phyloP scores from a whole-genome alignment of 1,140 invertebrate species.

The Limonius californicus region DNA sequence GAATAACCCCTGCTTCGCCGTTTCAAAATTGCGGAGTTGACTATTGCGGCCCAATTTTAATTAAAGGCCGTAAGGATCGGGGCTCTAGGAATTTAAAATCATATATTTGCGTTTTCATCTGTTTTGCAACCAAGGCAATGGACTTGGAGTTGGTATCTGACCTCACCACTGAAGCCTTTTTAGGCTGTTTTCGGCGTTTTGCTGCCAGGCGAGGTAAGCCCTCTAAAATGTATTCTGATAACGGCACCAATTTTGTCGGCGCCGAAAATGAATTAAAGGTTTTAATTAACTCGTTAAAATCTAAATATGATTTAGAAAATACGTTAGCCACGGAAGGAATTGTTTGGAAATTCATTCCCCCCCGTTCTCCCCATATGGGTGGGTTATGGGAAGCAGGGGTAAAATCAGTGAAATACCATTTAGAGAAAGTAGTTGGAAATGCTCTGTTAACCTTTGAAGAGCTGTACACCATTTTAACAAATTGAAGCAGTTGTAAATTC shows the following conservation, averaged over 20 bases:
- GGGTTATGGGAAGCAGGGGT: background rate
- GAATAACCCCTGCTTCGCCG: slow-evolving; percentile 18
- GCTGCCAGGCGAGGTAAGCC: background rate
- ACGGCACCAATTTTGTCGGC: background rate
- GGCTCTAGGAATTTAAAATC: slow-evolving; percentile 27
- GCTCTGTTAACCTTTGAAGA: background rate
- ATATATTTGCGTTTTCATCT: slow-evolving; percentile 17
- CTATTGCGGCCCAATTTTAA: slow-evolving; percentile 33
- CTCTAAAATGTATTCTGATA: background rate
- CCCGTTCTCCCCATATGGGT: background rate
- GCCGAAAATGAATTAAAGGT: too few species aligned
- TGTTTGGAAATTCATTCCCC: background rate
- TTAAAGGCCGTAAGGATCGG: slow-evolving; percentile 25
- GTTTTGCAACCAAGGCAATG: slow-evolving; percentile 27
- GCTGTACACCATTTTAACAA: background rate
- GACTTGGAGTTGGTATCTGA: slow-evolving; percentile 38
- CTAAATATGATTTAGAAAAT: too few species aligned
- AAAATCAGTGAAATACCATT: background rate
- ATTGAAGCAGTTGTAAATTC: background rate
- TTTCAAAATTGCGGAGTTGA: slow-evolving; percentile 29
- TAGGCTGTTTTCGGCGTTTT: background rate
- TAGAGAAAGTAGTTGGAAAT: background rate
- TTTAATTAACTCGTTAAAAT: too few species aligned
- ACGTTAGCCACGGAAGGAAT: too few species aligned
- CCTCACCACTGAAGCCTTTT: slow-evolving; percentile 3